phyloP scores from a whole-genome alignment of 2,113 vertebrate species.

The Eublepharis macularius region DNA sequence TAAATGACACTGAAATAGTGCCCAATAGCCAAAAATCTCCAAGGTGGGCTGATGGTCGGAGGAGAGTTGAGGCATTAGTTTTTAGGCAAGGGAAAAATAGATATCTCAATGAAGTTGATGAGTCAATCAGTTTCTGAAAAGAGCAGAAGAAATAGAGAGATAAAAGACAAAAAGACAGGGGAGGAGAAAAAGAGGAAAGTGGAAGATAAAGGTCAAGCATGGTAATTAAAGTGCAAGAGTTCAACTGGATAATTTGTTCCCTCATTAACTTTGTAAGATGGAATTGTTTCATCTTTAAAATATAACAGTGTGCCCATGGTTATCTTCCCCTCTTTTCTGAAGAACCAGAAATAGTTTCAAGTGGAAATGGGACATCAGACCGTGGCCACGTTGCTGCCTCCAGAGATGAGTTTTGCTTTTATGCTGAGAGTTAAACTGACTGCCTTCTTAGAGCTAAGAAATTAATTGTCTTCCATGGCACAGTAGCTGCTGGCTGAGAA shows the following conservation, averaged over 20 bases:
- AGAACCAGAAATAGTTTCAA: not conserved
- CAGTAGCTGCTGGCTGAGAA: no score
- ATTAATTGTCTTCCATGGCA: not conserved
- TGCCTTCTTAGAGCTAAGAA: not conserved
- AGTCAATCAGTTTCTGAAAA: slow-evolving; percentile 4
- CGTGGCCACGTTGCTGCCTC: not conserved
- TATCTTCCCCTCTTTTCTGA: not conserved
- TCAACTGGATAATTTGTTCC: slow-evolving; percentile 28
- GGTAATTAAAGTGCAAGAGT: slow-evolving; percentile 27
- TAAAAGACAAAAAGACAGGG: not conserved
- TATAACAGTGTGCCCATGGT: not conserved
- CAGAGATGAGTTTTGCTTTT: not conserved
- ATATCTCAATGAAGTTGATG: not conserved
- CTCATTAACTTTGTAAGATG: slow-evolving; percentile 14
- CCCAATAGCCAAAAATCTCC: no score
- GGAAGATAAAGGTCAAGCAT: slow-evolving; percentile 3
- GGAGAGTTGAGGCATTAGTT: not conserved
- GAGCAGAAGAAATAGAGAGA: not conserved
- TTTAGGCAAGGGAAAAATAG: not conserved
- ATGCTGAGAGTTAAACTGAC: not conserved
- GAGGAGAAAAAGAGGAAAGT: not conserved
- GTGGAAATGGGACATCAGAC: not conserved
- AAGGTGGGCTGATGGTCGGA: not conserved
- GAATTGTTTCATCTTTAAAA: slow-evolving; percentile 22
- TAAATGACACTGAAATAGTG: not conserved